Conservation (phyloP, 1,140 invertebrate genomes). For the Yoshiicerus persimilis region DNA sequence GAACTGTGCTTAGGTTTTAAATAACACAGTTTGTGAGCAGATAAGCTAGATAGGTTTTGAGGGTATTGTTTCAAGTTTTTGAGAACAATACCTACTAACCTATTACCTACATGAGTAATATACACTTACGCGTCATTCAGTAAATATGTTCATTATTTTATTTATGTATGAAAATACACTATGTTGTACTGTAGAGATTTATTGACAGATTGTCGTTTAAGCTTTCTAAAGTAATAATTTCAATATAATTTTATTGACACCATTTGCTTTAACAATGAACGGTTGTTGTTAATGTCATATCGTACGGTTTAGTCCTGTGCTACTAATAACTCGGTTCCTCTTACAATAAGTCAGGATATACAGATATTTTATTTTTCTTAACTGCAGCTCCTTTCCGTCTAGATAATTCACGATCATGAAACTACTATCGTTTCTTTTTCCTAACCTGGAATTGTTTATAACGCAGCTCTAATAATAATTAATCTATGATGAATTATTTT, state of each 20-base stretch:
- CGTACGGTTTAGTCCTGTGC: neutral
- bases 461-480: neutral
- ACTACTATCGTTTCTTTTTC: neutral
- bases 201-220: neutral
- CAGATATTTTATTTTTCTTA: slow-evolving; percentile 14
- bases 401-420: neutral
- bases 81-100: neutral
- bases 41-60: neutral
- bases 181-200: neutral
- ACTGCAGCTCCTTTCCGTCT: neutral
- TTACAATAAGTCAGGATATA: slow-evolving; percentile 10
- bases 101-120: too few relatives aligned
- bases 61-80: neutral
- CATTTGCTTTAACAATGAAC: neutral
- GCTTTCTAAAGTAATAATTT: neutral
- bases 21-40: neutral
- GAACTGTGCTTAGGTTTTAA: neutral
- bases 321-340: neutral
- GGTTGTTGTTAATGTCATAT: neutral
- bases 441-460: neutral
- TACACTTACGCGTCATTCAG: neutral
- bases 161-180: neutral
- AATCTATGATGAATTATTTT: neutral
- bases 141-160: neutral
- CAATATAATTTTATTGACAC: neutral